These are phyloP conservation scores for Tetraodon nigroviridis DNA, from an alignment of 2,113 vertebrate species.

Conservation along the genomic window DNA sequence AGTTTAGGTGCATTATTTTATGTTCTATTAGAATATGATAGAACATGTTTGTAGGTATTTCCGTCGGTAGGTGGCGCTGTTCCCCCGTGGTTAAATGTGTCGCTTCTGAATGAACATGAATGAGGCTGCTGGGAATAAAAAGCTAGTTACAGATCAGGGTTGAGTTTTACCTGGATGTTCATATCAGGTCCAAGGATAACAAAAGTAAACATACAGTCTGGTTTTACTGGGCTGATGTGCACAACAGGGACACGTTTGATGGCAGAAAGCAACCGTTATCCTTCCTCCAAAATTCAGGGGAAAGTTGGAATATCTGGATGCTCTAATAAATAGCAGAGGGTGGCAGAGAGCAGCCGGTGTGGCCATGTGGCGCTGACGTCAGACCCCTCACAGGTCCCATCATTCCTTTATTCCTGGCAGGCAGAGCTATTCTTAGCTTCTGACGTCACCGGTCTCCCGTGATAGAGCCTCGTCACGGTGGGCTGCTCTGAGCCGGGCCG, in stretches of 20 bases:
- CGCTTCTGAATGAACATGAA: not conserved
- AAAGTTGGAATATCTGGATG: not conserved
- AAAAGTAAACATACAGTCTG: too few species aligned
- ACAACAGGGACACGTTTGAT: too few species aligned
- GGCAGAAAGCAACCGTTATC: too few species aligned
- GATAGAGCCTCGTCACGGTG: conserved; percentile 57
- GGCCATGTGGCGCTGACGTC: conserved; percentile 20
- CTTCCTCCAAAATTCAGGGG: not conserved
- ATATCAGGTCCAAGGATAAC: too few species aligned
- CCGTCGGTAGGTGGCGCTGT: conserved; percentile 44
- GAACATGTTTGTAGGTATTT: not conserved
- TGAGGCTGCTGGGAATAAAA: not conserved
- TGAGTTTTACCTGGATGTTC: too few species aligned
- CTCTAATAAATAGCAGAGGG: not conserved
- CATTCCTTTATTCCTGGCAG: conserved; percentile 49
- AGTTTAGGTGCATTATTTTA: not conserved
- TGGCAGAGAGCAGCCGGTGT: conserved; percentile 14
- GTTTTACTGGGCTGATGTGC: too few species aligned
- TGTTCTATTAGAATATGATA: not conserved
- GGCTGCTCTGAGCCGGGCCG: conserved; percentile 31
- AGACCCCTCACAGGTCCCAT: conserved; percentile 43
- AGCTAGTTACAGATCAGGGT: too few species aligned
- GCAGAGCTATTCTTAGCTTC: conserved; percentile 62
- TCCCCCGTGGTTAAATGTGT: not conserved
- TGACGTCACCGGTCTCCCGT: conserved; percentile 62